phyloP scores from a whole-genome alignment of 2,113 vertebrate genomes.

The Scolopax mira region DNA sequence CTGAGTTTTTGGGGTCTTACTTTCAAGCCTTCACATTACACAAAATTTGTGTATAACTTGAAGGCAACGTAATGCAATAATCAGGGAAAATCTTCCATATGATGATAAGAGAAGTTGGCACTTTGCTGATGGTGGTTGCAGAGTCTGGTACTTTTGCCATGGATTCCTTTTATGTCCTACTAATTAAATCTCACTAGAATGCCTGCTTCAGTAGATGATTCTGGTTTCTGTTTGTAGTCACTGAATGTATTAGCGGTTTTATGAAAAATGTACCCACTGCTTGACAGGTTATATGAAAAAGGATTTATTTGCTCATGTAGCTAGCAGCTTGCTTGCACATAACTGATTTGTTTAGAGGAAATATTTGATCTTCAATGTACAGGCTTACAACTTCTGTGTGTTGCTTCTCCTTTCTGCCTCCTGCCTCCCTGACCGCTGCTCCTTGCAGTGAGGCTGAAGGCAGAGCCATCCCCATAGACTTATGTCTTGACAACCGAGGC shows the following conservation, averaged over 20 bases:
- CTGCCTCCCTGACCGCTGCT: background rate
- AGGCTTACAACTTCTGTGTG: background rate
- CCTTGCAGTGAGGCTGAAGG: background rate
- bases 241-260: background rate
- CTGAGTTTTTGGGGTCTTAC: background rate
- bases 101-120: background rate
- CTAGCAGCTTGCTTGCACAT: background rate
- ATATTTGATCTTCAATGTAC: background rate
- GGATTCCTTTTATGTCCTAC: background rate
- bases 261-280: background rate
- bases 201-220: background rate
- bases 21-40: background rate
- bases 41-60: background rate
- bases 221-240: background rate
- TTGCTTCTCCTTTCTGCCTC: background rate
- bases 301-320: background rate
- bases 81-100: background rate
- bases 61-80: background rate
- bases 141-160: background rate
- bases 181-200: background rate
- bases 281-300: background rate
- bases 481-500: background rate
- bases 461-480: background rate
- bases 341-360: background rate
- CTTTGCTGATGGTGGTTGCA: background rate